Conservation (phyloP, 2,888 invertebrate genomes). For the Tetranychus truncatus region DNA sequence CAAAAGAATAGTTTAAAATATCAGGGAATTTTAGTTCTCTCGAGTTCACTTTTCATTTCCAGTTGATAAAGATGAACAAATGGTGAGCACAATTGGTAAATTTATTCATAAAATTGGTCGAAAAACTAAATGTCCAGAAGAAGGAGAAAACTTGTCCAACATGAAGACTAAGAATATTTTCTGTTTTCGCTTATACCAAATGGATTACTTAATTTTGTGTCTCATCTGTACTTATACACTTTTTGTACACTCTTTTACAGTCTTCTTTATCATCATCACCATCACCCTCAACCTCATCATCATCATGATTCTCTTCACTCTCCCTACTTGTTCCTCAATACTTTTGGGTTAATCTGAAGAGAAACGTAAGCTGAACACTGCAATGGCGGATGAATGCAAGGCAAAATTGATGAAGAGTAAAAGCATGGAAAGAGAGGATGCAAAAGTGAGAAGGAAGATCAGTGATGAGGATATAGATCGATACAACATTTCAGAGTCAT, state of each 20-base stretch:
- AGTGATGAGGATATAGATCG: conserved; percentile 3
- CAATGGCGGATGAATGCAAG: not conserved
- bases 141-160: not conserved
- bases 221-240: not conserved
- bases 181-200: not conserved
- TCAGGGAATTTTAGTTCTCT: not conserved
- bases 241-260: not conserved
- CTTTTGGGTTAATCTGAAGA: not conserved
- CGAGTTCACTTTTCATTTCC: too few species aligned
- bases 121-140: not conserved
- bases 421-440: not conserved
- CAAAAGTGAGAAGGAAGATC: not conserved
- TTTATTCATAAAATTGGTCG: not conserved
- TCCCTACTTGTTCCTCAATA: not conserved
- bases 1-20: not conserved
- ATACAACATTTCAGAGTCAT: not conserved
- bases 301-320: not conserved
- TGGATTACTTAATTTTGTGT: not conserved
- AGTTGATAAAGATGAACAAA: not conserved
- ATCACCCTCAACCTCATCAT: not conserved
- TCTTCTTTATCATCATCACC: not conserved
- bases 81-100: not conserved
- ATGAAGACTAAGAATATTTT: not conserved
- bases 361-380: conserved; percentile 4
- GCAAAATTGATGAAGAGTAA: not conserved